Base-by-base conservation (phyloP, 2,797 vertebrate genomes). In the Morelia viridis region DNA sequence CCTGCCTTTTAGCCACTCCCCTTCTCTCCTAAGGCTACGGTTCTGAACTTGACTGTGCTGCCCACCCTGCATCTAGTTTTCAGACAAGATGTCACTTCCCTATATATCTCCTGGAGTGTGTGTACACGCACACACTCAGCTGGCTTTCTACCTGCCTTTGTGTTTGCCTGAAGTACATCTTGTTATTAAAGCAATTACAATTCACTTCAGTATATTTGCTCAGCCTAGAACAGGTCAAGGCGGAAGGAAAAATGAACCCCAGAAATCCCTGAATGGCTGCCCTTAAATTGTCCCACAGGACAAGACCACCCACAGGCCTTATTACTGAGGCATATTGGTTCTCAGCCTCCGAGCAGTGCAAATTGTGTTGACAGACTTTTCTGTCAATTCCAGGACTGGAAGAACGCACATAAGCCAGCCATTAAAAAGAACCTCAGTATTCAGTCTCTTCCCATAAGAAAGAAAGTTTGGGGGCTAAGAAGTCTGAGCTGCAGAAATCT, bases 71-170 rank as follows among this genome's bases (percentile, higher is more conserved):
- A 41, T 1, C 19, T 35, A 71, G 31, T 7, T 41, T 35, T 19
- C 2, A 19, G 31, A 76, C 15, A 2, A 19, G 31, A 76, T 7
- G 0, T 76, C 35, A 13, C 31, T 71, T 71, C 68, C 31, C 3
- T 76, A 2, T 76, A 41, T 41, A 76, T 76, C 31, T 76, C 17
- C 19, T 76, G 68, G 3, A 76, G 7, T 41, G 31, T 71, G 6
- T 26, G 31, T 2, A 1, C 3, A 0, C 15, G 8, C 3, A 0
- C 15, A 3, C 17, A 0, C 71, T 80, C 71, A 80, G 3, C 71
- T 80, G 35, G 35, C 35, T 7, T 80, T 41, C 8, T 80, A 80
- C 8, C 35, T 46, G 35, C 19, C 71, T 41, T 80, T 46, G 19
- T 80, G 41, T 80, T 41, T 80, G 35, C 35, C 35, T 80, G 35